Evolutionary conservation across 2,113 vertebrate genomes (phyloP).

Genomic region (Corythoichthys haematopterus): DNA sequence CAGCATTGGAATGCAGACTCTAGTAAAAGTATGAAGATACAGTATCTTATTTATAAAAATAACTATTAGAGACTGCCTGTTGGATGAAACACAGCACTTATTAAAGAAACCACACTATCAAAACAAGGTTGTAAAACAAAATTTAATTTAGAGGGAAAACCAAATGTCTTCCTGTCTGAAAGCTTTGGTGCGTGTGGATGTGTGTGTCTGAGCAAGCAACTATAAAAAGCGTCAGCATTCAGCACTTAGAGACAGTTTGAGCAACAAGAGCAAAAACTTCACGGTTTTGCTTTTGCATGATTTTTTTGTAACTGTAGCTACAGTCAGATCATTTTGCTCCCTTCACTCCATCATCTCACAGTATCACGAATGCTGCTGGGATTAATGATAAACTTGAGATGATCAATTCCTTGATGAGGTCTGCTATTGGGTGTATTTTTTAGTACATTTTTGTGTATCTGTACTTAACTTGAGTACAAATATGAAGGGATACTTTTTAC

Average conservation of each 20-base stretch:
- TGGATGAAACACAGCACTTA: conserved; percentile 12
- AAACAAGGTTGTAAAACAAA: conserved; percentile 25
- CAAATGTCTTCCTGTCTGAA: conserved; percentile 31
- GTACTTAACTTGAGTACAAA: no score
- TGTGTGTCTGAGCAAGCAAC: conserved; percentile 14
- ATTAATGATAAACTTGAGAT: no score
- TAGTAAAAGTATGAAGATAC: no score
- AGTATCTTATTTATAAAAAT: no score
- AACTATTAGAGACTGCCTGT: no score
- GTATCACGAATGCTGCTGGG: conserved; percentile 20
- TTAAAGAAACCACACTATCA: conserved; percentile 17
- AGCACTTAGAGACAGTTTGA: background rate
- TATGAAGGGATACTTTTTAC: no score
- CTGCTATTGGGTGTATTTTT: no score
- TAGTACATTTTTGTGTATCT: no score
- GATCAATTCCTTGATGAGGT: no score
- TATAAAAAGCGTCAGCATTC: conserved; percentile 1
- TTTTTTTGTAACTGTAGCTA: no score
- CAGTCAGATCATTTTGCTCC: conserved; percentile 7
- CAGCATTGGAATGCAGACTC: no score
- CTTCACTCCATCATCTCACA: conserved; percentile 15
- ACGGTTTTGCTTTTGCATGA: background rate
- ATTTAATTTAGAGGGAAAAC: conserved; percentile 17
- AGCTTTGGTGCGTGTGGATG: conserved; percentile 1
- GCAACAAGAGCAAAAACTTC: conserved; percentile 6